Evolutionary conservation across 2,888 invertebrate genomes (phyloP).

Genomic region (Chrysotoxum bicinctum): DNA sequence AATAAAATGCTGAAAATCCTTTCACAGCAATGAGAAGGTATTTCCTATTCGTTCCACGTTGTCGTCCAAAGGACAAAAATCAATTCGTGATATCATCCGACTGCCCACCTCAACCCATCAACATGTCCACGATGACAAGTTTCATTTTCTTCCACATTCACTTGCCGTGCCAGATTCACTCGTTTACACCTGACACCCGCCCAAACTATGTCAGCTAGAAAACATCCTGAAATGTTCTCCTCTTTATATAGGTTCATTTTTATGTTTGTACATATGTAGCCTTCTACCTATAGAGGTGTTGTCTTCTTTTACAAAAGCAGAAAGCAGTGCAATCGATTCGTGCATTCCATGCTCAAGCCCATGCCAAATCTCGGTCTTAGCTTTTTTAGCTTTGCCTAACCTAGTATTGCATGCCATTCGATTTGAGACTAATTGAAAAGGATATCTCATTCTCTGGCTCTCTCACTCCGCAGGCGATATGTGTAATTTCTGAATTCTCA

Average conservation of each 20-base stretch:
- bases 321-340: conserved; percentile 37
- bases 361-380: conserved; percentile 13
- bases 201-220: conserved; percentile 70
- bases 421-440: conserved; percentile 70
- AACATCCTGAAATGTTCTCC: conserved; percentile 41
- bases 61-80: conserved; percentile 61
- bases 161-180: conserved; percentile 55
- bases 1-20: conserved; percentile 71
- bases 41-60: conserved; percentile 61
- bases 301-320: conserved; percentile 21
- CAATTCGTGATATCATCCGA: conserved; percentile 69
- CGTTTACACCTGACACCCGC: conserved; percentile 72
- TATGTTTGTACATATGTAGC: neutral
- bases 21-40: conserved; percentile 64
- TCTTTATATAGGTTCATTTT: neutral
- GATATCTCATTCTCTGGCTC: conserved; percentile 45
- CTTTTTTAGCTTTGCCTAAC: conserved; percentile 3
- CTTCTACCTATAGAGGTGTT: neutral
- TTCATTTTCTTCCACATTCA: conserved; percentile 60
- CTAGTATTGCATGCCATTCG: conserved; percentile 60
- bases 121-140: conserved; percentile 48
- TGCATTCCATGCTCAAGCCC: conserved; percentile 26
- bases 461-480: conserved; percentile 30
- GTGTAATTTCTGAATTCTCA: conserved; percentile 57
- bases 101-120: conserved; percentile 19